phyloP scores from a whole-genome alignment of 2,797 vertebrate genomes.

The Sciaenops ocellatus region DNA sequence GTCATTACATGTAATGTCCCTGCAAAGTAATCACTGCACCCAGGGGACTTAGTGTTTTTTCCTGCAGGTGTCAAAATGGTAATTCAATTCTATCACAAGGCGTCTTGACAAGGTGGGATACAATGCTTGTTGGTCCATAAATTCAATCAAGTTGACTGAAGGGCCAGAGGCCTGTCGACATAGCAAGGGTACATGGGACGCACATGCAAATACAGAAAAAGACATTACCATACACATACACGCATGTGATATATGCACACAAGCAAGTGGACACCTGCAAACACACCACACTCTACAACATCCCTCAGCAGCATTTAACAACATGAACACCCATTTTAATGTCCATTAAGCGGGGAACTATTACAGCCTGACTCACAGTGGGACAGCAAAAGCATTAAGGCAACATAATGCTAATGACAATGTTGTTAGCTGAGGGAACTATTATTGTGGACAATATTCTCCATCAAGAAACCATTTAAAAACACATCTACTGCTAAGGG shows the following conservation, averaged over 20 bases:
- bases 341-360: constrained; percentile 54
- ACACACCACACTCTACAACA: not conserved
- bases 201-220: constrained; percentile 7
- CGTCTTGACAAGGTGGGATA: constrained; percentile 40
- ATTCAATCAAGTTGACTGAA: constrained; percentile 40
- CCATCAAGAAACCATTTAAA: constrained; percentile 45
- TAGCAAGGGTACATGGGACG: constrained; percentile 15
- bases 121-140: constrained; percentile 46
- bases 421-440: constrained; percentile 37
- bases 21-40: constrained; percentile 66
- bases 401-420: constrained; percentile 49
- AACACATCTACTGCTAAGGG: not conserved
- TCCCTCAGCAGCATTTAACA: constrained; percentile 29
- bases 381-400: constrained; percentile 47
- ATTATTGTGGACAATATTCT: constrained; percentile 43
- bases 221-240: constrained; percentile 15
- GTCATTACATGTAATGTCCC: constrained; percentile 67
- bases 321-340: constrained; percentile 43
- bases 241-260: not conserved
- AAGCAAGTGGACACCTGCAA: constrained; percentile 3
- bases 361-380: constrained; percentile 50
- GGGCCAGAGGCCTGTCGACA: constrained; percentile 18
- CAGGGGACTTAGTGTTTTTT: constrained; percentile 48
- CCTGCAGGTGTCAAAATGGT: constrained; percentile 56
- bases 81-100: constrained; percentile 50